These are phyloP conservation scores for Gastracanthus pulcherrimus DNA, from an alignment of 2,888 invertebrate genomes.

Conservation along the genomic window DNA sequence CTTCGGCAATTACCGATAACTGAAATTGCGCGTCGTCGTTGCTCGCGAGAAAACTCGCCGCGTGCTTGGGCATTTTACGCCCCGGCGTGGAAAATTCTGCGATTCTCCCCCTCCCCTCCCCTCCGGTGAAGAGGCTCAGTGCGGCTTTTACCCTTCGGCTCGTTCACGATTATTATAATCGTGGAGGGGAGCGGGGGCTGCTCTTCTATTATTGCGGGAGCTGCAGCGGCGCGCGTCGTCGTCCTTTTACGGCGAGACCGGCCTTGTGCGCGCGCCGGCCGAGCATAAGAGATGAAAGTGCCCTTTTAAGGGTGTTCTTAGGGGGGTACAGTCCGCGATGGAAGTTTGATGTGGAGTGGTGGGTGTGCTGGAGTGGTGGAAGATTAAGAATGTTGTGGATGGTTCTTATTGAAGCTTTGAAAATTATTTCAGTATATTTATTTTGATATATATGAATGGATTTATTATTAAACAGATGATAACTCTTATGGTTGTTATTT, in stretches of 20 bases:
- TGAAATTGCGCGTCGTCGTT: conserved; percentile 44
- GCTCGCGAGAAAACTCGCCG: background rate
- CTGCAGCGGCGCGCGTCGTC: background rate
- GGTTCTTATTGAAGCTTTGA: no score
- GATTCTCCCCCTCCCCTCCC: background rate
- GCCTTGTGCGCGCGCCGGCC: background rate
- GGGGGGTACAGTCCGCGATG: background rate
- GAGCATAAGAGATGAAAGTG: conserved; percentile 3
- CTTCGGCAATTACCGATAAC: conserved; percentile 49
- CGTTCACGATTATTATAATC: conserved; percentile 54
- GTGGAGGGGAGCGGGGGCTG: background rate
- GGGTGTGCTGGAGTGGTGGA: background rate
- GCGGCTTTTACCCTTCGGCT: background rate
- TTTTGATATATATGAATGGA: no score
- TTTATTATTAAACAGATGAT: no score
- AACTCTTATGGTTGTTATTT: no score
- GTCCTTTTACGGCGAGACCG: background rate
- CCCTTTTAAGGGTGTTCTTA: conserved; percentile 1
- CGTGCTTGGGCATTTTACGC: background rate
- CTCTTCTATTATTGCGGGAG: conserved; percentile 47
- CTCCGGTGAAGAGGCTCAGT: background rate
- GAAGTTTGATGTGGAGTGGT: background rate
- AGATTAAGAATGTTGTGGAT: background rate
- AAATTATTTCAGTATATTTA: background rate
- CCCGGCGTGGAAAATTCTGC: conserved; percentile 1